Conservation (phyloP, 2,888 invertebrate species). For the Aphrophora alni region DNA sequence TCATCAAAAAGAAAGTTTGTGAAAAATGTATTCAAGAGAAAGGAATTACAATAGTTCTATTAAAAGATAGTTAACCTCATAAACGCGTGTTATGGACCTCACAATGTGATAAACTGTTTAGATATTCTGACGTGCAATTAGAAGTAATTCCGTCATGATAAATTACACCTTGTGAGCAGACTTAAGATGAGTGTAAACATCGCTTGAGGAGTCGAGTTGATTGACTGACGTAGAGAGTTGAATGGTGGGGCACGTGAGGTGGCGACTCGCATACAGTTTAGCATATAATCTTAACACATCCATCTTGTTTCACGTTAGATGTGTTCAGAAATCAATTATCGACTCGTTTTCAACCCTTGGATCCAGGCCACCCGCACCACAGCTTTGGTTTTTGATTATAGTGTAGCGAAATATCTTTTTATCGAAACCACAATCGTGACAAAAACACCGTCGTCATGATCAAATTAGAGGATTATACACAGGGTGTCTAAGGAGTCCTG, state of each 20-base stretch:
- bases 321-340: neutral
- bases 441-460: neutral
- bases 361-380: neutral
- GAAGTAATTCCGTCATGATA: conserved; percentile 1
- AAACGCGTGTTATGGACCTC: neutral
- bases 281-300: neutral
- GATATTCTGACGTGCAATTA: neutral
- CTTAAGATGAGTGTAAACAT: neutral
- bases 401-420: neutral
- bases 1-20: no score
- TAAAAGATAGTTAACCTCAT: no score
- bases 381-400: neutral
- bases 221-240: neutral
- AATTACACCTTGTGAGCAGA: neutral
- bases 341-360: neutral
- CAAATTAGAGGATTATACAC: neutral
- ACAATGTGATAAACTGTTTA: conserved; percentile 2
- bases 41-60: no score
- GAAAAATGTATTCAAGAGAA: no score
- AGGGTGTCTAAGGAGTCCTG: no score
- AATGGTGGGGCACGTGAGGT: neutral
- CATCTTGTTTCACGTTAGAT: neutral
- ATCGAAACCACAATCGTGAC: conserved; percentile 1
- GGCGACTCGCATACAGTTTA: neutral
- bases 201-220: neutral